Base-by-base conservation (phyloP, 2,888 invertebrate genomes). In the Sphecodes monilicornis region DNA sequence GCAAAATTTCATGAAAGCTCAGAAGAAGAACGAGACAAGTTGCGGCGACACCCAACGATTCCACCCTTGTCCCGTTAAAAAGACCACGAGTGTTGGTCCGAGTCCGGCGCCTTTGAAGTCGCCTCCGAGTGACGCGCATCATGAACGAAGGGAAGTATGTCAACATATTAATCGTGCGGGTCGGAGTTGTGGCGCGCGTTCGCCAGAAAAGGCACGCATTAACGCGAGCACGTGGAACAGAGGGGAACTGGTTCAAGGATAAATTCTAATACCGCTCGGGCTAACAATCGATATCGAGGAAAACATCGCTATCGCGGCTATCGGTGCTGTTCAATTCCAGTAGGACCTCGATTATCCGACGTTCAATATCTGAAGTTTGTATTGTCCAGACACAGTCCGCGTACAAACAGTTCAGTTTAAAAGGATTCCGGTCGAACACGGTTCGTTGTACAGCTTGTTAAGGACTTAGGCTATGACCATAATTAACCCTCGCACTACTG, bases 201-300 rank as follows among this genome's bases (percentile, higher is more conserved):
- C 46, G 5, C 32, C 57, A 46, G 70, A 69, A 36, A 70, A 70
- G 66, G 60, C 46, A 22, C 70, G 76, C 74, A 26, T 85, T 77
- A 80, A 74, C 72, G 76, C 68, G 54, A 29, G 54, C 83, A 32
- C 50, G 74, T 43, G 73, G 73, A 74, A 66, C 78, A 57, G 16
- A 43, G 74, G 43, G 39, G 80, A 85, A 85, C 69, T 84, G 74
- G 74, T 71, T 77, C 80, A 85, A 85, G 86, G 85, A 86, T 77
- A 81, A 57, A 81, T 85, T 76, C 72, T 78, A 85, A 85, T 75
- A 69, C 66, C 75, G 69, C 81, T 57, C 71, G 29, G 41, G 54
- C 54, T 76, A 57, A 32, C 76, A 86, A 81, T 80, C 85, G 75
- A 81, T 78, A 69, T 70, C 76, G 78, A 39, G 43, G 68, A 73